Conservation (phyloP, 2,888 invertebrate genomes). For the Cinara cedri region DNA sequence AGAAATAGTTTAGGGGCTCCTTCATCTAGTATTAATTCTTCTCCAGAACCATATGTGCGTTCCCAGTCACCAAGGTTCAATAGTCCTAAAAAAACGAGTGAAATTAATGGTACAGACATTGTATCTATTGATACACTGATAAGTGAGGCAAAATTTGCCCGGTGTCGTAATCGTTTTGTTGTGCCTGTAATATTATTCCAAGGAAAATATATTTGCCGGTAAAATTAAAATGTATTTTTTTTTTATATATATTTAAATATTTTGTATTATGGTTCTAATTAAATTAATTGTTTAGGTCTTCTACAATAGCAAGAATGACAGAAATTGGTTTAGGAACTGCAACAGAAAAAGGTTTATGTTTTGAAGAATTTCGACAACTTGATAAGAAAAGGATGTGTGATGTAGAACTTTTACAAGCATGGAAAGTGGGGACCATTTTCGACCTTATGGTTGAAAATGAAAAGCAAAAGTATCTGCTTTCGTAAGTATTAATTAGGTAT, state of each 20-base stretch:
- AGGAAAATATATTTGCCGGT: constrained; percentile 73
- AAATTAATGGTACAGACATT: constrained; percentile 31
- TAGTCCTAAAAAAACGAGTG: constrained; percentile 33
- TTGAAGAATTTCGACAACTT: constrained; percentile 68
- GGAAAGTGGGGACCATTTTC: constrained; percentile 75
- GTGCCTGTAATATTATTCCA: constrained; percentile 78
- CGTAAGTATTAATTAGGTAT: constrained; percentile 67
- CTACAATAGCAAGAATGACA: constrained; percentile 75
- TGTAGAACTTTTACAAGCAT: constrained; percentile 72
- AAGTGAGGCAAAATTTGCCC: constrained; percentile 70
- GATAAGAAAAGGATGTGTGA: constrained; percentile 72
- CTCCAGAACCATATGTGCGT: constrained; percentile 22
- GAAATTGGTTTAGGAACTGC: constrained; percentile 77
- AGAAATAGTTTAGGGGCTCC: constrained; percentile 44
- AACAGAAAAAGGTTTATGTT: constrained; percentile 60
- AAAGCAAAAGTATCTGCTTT: constrained; percentile 79
- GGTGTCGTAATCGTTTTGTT: constrained; percentile 78
- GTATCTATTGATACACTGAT: constrained; percentile 44
- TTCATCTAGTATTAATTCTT: constrained; percentile 28
- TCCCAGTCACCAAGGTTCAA: constrained; percentile 42
- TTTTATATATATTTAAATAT: neutral
- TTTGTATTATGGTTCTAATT: constrained; percentile 3
- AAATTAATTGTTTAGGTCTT: constrained; percentile 66
- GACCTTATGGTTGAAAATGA: constrained; percentile 86
- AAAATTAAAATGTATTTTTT: constrained; percentile 55